Base-by-base conservation (phyloP, 2,113 vertebrate species). In the Arenaria interpres region DNA sequence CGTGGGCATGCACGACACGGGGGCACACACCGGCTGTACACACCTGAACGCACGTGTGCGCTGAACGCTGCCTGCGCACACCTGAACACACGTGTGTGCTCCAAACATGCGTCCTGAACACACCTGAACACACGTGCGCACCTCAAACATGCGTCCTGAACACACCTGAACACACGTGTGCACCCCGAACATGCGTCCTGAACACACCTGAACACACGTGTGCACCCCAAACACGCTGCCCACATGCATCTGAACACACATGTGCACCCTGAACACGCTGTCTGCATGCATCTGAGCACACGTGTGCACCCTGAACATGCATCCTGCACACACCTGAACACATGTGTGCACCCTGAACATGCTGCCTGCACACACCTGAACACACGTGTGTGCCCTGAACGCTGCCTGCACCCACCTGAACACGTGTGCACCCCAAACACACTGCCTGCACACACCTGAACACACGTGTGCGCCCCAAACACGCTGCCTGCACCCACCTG, bases 1-100 rank as follows among this genome's bases (percentile, higher is more conserved):
- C 48, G 5, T 0, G 5, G 27, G 17, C 16, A 4, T 0, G 7
- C 39, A 19, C 3, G 1, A 30, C 2, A 8, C 25, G 12, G 25
- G 33, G 30, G 33, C 37, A 9, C 7, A 7, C 41, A 8, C 43
- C 2, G 5, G 41, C 41, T n/a, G 32, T 43, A 9, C 7, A 7
- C 30, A 6, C 4, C 32, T 12, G 20, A 10, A 7, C 50, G 12
- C 14, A 7, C 9, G 5, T 8, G 45, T 9, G 4, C 7, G 4
- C 69, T 6, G 10, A 30, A 7, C 2, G 3, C 50, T 15, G 20
- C 12, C 56, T 16, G 9, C 20, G 23, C 10, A 9, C 22, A 16
- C 20, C 46, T 22, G 46, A 46, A 22, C 46, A 46, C 45, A 22
- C 45, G 19, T 46, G 19, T 46, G 45, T 20, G 45, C 19, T 7